Percentiles rank a stretch among this genome's conserved stretches.
Evolutionary conservation across 1,140 invertebrate species (phyloP).

Genomic region (Drosophila seguyi): DNA sequence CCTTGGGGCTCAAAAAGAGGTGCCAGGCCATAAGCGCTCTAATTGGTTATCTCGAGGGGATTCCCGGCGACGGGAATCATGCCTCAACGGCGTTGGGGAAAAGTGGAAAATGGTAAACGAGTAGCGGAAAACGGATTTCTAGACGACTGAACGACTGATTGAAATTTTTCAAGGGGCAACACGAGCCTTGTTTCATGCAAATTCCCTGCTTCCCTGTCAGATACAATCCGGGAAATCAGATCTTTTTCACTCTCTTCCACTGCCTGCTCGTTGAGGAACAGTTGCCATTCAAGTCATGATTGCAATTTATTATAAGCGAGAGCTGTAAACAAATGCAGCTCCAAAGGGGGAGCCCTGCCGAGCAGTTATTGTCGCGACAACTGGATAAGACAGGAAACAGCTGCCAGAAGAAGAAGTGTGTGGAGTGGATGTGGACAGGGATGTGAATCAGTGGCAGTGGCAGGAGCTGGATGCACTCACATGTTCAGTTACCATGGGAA

Average conservation of each 20-base stretch:
- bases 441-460: slow-evolving; percentile 5
- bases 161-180: slow-evolving; percentile 50
- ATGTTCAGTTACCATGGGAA: slow-evolving; percentile 75
- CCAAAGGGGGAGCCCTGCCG: slow-evolving; percentile 9
- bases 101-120: slow-evolving; percentile 62
- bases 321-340: slow-evolving; percentile 57
- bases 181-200: slow-evolving; percentile 46
- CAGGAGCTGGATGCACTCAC: slow-evolving; percentile 54
- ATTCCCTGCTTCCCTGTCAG: slow-evolving; percentile 16
- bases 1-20: slow-evolving; percentile 17
- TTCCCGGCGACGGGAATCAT: slow-evolving; percentile 21
- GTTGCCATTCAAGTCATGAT: slow-evolving; percentile 73
- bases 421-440: slow-evolving; percentile 8
- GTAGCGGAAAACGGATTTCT: slow-evolving; percentile 79
- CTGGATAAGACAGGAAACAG: slow-evolving; percentile 48
- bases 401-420: slow-evolving; percentile 13
- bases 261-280: slow-evolving; percentile 12
- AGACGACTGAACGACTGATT: slow-evolving; percentile 65
- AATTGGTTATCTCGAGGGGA: slow-evolving; percentile 50
- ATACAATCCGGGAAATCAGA: slow-evolving; percentile 36
- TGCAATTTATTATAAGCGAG: slow-evolving; percentile 62
- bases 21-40: slow-evolving; percentile 34
- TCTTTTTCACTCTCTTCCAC: neutral
- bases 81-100: slow-evolving; percentile 16
- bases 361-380: slow-evolving; percentile 65